Evolutionary conservation across 2,888 invertebrate genomes (phyloP), one percentile per base, ranked within the genome.

Genomic region (Agrotis segetum): DNA sequence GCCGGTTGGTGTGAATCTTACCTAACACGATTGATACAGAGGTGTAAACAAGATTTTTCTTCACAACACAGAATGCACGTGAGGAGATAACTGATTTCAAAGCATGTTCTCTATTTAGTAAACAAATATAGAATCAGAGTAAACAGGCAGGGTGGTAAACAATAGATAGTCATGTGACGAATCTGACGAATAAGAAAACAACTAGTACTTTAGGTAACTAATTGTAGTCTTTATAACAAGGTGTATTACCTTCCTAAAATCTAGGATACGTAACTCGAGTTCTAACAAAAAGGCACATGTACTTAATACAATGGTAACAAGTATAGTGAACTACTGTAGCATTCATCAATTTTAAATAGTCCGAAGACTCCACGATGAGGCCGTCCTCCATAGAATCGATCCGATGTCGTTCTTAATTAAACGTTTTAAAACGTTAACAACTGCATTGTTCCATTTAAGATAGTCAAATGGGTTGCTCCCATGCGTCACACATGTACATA

Each of bases 51-150:
- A 19, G 3, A 29, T 29, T 50, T n/a, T 66, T 63, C 46, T 47
- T 47, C 47, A 29, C 52, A 47, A 16, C 34, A 56, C 21, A 14
- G 7, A 29, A 29, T 46, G 24, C 17, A 7, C 47, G 24, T 55
- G 53, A 24, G 14, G 47, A 40, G 6, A 24, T 24, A 56, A 76
- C 34, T 34, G 29, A 14, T 34, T 75, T 24, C n/a, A 52, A 46
- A 50, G 29, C 29, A 56, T 52, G 46, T 68, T 68, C 40, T 9
- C 19, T 58, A 50, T 52, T 76, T 59, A 21, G 47, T 70, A 56
- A 71, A 77, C 71, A 77, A 56, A 71, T 53, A 61, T 55, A 34
- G 55, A 44, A 17, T 71, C 49, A 71, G 24, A 19, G 44, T 56
- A 60, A 70, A 77, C 70, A 34, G 59, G n/a, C 49, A 19, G 14